Percentiles rank a stretch among this genome's conserved stretches.
Conservation (phyloP, 2,113 vertebrate genomes). For the Aphyosemion australe region DNA sequence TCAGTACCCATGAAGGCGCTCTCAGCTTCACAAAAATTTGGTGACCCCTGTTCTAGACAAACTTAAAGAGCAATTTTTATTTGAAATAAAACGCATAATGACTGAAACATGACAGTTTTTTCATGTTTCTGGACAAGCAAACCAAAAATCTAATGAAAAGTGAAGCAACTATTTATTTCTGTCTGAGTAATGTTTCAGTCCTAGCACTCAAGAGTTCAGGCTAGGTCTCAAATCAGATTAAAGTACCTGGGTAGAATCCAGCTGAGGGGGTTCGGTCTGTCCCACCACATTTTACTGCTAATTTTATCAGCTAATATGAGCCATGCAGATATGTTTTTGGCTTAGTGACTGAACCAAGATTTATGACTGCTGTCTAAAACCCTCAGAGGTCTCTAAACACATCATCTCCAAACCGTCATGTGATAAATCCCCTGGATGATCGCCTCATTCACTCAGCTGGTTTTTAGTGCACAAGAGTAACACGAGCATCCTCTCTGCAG, state of each 20-base stretch:
- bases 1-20: too few species aligned
- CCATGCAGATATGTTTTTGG: constrained; percentile 64
- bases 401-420: constrained; percentile 63
- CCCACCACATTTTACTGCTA: constrained; percentile 62
- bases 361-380: constrained; percentile 60
- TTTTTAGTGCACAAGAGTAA: constrained; percentile 60
- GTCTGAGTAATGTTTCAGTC: too few species aligned
- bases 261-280: neutral
- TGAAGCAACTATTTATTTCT: neutral
- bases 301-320: constrained; percentile 50
- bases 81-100: too few species aligned
- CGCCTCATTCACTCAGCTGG: constrained; percentile 50
- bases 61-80: too few species aligned
- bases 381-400: constrained; percentile 61
- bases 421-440: constrained; percentile 68
- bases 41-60: too few species aligned
- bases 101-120: too few species aligned
- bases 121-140: constrained; percentile 30
- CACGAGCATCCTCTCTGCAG: constrained; percentile 18
- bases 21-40: too few species aligned
- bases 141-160: too few species aligned
- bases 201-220: neutral
- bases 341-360: constrained; percentile 69
- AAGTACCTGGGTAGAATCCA: constrained; percentile 52
- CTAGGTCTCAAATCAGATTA: constrained; percentile 40